Evolutionary conservation across 1,140 invertebrate genomes (phyloP).

Genomic region (Monochamus saltuarius): DNA sequence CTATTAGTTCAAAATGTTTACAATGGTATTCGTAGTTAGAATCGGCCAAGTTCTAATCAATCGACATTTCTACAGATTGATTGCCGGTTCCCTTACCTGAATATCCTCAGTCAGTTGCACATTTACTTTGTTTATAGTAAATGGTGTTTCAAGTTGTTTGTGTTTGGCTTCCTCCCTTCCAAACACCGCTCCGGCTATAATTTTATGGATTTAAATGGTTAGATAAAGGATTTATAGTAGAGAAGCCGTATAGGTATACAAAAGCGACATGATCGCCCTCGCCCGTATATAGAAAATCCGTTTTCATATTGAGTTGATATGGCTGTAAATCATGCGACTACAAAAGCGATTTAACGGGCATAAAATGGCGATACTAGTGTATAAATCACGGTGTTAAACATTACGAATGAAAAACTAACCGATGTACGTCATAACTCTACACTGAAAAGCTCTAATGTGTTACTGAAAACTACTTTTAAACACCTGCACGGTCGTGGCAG

Average conservation of each 20-base stretch:
- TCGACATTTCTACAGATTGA: too few species aligned
- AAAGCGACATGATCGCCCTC: slow-evolving; percentile 1
- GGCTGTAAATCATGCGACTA: slow-evolving; percentile 17
- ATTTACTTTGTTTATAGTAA: neutral
- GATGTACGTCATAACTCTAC: slow-evolving; percentile 33
- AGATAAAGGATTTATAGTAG: slow-evolving; percentile 9
- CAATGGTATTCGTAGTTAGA: too few species aligned
- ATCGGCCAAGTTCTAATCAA: too few species aligned
- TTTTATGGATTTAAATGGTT: slow-evolving; percentile 13
- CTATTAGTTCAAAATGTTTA: too few species aligned
- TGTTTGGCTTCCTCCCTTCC: too few species aligned
- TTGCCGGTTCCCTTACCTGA: neutral
- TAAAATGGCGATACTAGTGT: slow-evolving; percentile 33
- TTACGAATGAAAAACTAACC: slow-evolving; percentile 43
- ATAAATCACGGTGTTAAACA: slow-evolving; percentile 43
- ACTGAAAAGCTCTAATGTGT: too few species aligned
- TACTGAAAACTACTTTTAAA: too few species aligned
- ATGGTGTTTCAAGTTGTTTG: too few species aligned
- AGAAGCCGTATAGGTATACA: slow-evolving; percentile 1
- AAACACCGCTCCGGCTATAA: too few species aligned
- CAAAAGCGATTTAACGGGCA: slow-evolving; percentile 37
- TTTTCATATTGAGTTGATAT: slow-evolving; percentile 21
- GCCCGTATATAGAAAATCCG: slow-evolving; percentile 23
- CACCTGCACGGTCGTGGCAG: too few species aligned
- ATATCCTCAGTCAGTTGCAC: neutral